phyloP scores from a whole-genome alignment of 2,888 invertebrate species.

The Hofmannophila pseudospretella region DNA sequence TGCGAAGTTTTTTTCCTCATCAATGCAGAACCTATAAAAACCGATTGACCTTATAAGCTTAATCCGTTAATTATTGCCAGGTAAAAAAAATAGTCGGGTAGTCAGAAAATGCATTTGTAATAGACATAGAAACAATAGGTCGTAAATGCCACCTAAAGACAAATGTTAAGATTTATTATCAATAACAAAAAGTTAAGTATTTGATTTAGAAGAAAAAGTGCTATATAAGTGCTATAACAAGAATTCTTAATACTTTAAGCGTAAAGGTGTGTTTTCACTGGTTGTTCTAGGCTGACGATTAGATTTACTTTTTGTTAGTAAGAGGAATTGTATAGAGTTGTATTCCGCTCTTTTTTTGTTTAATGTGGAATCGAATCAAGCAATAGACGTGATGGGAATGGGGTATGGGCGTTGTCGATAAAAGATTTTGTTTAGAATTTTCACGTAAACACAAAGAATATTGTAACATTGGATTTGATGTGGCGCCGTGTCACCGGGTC shows the following conservation, averaged over 20 bases:
- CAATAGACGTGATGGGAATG: conserved; percentile 32
- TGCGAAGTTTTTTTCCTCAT: conserved; percentile 22
- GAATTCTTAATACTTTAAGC: neutral
- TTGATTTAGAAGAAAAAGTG: neutral
- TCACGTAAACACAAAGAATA: no score
- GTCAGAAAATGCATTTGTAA: conserved; percentile 1
- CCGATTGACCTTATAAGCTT: conserved; percentile 35
- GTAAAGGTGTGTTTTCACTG: conserved; percentile 12
- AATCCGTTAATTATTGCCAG: conserved; percentile 28
- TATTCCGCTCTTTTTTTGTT: conserved; percentile 46
- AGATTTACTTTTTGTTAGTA: conserved; percentile 36
- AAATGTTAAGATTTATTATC: conserved; percentile 63
- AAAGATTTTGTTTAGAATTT: conserved; percentile 4
- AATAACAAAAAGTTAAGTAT: conserved; percentile 35
- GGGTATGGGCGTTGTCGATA: conserved; percentile 20
- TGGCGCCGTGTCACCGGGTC: no score
- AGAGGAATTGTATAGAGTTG: conserved; percentile 34
- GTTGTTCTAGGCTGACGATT: conserved; percentile 27
- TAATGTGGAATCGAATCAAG: conserved; percentile 59
- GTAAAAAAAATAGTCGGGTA: conserved; percentile 21
- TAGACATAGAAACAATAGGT: conserved; percentile 45
- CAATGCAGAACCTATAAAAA: conserved; percentile 24
- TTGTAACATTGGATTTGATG: no score
- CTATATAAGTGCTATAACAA: neutral
- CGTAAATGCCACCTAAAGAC: conserved; percentile 59